Evolutionary conservation across 2,113 vertebrate genomes (phyloP).

Genomic region (Hippocampus comes): DNA sequence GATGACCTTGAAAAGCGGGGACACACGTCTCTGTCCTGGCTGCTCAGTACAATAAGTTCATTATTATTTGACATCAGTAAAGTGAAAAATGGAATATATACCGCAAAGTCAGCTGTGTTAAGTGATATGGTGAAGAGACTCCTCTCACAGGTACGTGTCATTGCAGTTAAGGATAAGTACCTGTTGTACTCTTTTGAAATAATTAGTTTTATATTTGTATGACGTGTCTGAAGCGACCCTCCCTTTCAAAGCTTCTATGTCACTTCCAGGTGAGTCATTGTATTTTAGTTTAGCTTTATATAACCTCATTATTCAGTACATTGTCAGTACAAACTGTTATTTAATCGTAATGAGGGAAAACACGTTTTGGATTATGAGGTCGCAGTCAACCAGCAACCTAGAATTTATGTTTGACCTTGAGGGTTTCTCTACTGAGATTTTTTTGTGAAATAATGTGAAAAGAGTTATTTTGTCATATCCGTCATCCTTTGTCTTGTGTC

Average conservation of each 20-base stretch:
- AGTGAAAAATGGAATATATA: no score
- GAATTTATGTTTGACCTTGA: not conserved
- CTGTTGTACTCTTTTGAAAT: not conserved
- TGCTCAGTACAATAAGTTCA: not conserved
- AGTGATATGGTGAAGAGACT: no score
- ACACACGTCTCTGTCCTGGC: not conserved
- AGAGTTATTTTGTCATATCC: slow-evolving; percentile 8
- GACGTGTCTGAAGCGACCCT: not conserved
- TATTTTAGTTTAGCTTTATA: not conserved
- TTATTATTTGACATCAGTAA: no score
- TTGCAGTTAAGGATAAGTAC: no score
- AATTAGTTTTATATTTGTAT: not conserved
- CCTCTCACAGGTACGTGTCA: no score
- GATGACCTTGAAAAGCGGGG: no score
- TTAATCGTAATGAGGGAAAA: not conserved
- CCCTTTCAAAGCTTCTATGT: not conserved
- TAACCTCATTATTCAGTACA: not conserved
- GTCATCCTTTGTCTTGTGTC: slow-evolving; percentile 21
- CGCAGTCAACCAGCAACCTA: not conserved
- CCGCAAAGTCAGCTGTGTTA: no score
- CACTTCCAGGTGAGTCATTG: not conserved
- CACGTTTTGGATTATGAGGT: not conserved
- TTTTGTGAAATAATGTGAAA: not conserved
- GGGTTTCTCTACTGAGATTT: not conserved
- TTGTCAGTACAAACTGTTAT: not conserved